A percentile compares a stretch with the other conserved stretches of the same genome.
These are phyloP conservation scores for Harpegnathos saltator DNA, from an alignment of 1,140 invertebrate genomes.

Conservation along the genomic window DNA sequence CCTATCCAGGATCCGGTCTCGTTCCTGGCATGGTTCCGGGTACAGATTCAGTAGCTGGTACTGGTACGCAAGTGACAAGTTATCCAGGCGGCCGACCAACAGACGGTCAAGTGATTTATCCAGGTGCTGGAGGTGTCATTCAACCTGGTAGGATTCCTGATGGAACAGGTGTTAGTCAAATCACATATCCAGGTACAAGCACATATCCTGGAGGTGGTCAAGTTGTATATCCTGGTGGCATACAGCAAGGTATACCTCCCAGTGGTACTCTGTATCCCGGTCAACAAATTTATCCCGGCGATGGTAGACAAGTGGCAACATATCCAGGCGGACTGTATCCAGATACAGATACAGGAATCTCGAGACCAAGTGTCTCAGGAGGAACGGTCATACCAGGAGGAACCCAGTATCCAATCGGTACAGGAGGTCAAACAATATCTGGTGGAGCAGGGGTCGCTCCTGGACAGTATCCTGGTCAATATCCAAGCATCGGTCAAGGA, in stretches of 20 bases:
- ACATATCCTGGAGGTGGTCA: slow-evolving; percentile 5
- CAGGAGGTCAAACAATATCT: slow-evolving; percentile 7
- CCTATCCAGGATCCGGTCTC: slow-evolving; percentile 17
- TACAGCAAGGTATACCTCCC: not conserved
- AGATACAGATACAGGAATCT: not conserved
- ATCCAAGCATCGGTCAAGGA: not conserved
- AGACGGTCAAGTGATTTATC: slow-evolving; percentile 20
- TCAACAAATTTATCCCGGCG: slow-evolving; percentile 19
- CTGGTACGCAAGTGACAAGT: slow-evolving; percentile 30
- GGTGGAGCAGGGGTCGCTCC: not conserved
- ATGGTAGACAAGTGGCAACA: not conserved
- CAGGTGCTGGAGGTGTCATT: not conserved
- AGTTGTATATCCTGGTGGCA: slow-evolving; percentile 15
- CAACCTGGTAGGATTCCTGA: slow-evolving; percentile 31
- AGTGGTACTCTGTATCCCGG: slow-evolving; percentile 17
- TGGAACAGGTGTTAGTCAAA: not conserved
- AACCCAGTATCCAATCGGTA: slow-evolving; percentile 18
- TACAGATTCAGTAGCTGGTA: slow-evolving; percentile 10
- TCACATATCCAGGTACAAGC: slow-evolving; percentile 11
- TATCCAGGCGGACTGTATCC: slow-evolving; percentile 28
- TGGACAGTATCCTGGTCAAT: slow-evolving; percentile 23
- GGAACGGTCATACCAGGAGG: slow-evolving; percentile 2
- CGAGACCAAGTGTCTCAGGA: not conserved
- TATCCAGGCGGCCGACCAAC: slow-evolving; percentile 39
- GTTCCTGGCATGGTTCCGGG: not conserved